Base-by-base conservation (phyloP, 1,140 invertebrate genomes). In the Drosophila parvula region DNA sequence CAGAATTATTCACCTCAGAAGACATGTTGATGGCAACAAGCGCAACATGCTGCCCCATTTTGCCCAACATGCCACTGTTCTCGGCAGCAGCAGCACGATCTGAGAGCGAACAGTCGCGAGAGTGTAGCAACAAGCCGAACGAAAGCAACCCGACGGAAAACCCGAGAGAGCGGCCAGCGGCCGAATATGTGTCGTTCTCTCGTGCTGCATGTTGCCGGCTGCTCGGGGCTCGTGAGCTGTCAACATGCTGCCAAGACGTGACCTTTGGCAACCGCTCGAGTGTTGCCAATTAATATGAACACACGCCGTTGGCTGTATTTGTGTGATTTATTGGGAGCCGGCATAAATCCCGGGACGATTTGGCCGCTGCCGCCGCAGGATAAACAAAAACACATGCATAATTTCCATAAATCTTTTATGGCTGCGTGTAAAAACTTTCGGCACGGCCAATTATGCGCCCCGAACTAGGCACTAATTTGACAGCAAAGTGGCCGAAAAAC, bases 341-440 rank as follows among this genome's bases (percentile, higher is more conserved):
- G 86, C 83, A 86, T 86, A 86, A 86, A 88, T 86, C 76, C 81
- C 71, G 18, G 43, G 38, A 38, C 56, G 56, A 45, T 68, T 55
- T 51, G 53, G 30, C 44, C 32, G 53, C 59, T 65, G 47, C 14
- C 22, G 36, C 62, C 59, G 59, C 50, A 61, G 57, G 69, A 81
- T 73, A 82, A 81, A 81, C 75, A 71, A 79, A 71, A 85, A 76
- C 58, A 79, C 84, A 88, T 88, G 84, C 84, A 88, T 88, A 80
- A 88, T 88, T 88, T 88, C 84, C 84, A 88, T 88, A 88, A 88
- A 88, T 88, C 84, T 88, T 89, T 89, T 75, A 84, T 84, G 69
- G 69, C 68, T 64, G 73, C 68, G 79, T 80, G 84, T 80, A 83
- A 80, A 86, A 86, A 89, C 36, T 79, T 79, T 77, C 34, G 67